Conservation (phyloP, 2,797 vertebrate species). For the Benthosema pterotum region DNA sequence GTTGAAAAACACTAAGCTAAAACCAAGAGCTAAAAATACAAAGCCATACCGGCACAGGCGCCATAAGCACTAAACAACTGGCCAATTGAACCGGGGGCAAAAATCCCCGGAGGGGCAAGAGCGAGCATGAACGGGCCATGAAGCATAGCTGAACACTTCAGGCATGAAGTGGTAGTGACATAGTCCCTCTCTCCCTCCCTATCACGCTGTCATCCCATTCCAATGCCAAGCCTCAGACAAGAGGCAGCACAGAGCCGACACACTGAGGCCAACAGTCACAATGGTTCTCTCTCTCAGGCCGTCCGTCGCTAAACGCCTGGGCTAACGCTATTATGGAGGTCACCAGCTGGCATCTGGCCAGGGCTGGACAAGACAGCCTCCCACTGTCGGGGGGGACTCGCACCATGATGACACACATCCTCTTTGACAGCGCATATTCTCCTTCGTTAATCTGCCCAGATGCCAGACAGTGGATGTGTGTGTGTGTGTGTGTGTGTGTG, state of each 20-base stretch:
- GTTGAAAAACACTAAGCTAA: too few species aligned
- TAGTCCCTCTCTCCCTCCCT: slow-evolving; percentile 44
- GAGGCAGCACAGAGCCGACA: slow-evolving; percentile 46
- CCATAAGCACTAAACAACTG: slow-evolving; percentile 47
- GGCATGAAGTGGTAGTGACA: slow-evolving; percentile 20
- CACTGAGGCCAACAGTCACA: slow-evolving; percentile 51
- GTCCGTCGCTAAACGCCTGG: slow-evolving; percentile 25
- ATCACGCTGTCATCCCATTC: slow-evolving; percentile 37
- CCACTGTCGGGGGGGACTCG: slow-evolving; percentile 34
- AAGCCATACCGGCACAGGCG: slow-evolving; percentile 18
- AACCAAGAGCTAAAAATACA: slow-evolving; percentile 5
- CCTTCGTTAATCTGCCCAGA: slow-evolving; percentile 56
- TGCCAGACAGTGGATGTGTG: slow-evolving; percentile 42
- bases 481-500: too few species aligned
- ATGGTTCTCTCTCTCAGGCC: slow-evolving; percentile 47
- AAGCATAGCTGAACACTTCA: slow-evolving; percentile 27
- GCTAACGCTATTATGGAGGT: slow-evolving; percentile 58
- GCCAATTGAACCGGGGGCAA: slow-evolving; percentile 39
- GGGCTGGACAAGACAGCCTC: slow-evolving; percentile 41
- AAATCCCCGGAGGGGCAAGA: neutral
- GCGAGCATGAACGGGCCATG: slow-evolving; percentile 14
- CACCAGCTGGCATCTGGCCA: slow-evolving; percentile 65
- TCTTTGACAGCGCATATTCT: slow-evolving; percentile 36
- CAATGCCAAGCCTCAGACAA: slow-evolving; percentile 35
- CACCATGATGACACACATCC: slow-evolving; percentile 22